Percentiles rank a stretch among this genome's conserved stretches.
These are phyloP conservation scores for Tor tambroides DNA, from an alignment of 2,113 vertebrate species.

Conservation along the genomic window DNA sequence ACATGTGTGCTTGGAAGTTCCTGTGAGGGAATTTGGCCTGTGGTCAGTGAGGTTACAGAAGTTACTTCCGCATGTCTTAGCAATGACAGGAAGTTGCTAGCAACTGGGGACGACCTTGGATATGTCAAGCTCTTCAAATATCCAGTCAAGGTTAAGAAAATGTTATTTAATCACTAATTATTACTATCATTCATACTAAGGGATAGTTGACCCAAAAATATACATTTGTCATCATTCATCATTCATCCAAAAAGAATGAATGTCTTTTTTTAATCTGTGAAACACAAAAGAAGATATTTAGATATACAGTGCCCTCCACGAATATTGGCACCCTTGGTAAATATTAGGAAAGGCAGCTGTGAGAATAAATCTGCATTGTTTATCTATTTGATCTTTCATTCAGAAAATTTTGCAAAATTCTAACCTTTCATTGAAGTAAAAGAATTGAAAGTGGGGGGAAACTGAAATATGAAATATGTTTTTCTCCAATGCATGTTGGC, in stretches of 20 bases:
- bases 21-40: conserved; percentile 94
- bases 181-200: not conserved
- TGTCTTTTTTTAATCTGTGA: not conserved
- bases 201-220: not conserved
- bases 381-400: too few species aligned
- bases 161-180: not conserved
- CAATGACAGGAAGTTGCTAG: conserved; percentile 86
- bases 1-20: conserved; percentile 92
- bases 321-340: too few species aligned
- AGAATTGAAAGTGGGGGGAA: too few species aligned
- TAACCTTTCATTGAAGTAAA: too few species aligned
- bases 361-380: too few species aligned
- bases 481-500: too few species aligned
- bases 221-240: not conserved
- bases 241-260: not conserved
- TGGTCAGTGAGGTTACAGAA: conserved; percentile 93
- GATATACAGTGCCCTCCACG: too few species aligned
- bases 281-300: not conserved
- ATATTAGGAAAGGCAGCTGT: too few species aligned
- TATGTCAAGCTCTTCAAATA: conserved; percentile 97
- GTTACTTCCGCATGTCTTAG: conserved; percentile 91
- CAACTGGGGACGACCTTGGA: conserved; percentile 96
- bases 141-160: conserved; percentile 85
- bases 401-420: too few species aligned
- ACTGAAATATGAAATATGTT: too few species aligned